Base-by-base conservation (phyloP, 2,888 invertebrate species). In the Cephus pygmeus region DNA sequence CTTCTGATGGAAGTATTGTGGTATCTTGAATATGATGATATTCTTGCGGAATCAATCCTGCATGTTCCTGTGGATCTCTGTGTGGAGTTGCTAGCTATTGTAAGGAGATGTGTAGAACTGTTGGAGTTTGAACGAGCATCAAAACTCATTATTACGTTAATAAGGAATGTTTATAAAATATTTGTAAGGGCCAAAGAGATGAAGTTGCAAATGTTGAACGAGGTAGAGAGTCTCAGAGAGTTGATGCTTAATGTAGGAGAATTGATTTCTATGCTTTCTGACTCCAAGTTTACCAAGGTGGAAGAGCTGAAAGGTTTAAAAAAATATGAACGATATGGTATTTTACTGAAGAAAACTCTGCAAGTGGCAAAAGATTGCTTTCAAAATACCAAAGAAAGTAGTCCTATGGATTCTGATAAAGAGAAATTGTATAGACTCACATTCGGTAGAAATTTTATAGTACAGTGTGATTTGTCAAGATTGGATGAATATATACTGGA, bases 11-110 rank as follows among this genome's bases (percentile, higher is more conserved):
- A 90, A 81, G 86, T 91, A 74, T 15, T 89, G 0, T 90, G 88
- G 87, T 79, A 77, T 9, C 73, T 91, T 0, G 78, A 85, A 6
- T 91, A 85, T 34, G 91, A 91, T 4, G 81, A 84, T 11, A 81
- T 91, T 36, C 73, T 91, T 30, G 81, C 83, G 0, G 87, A 88
- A 79, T 88, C 88, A 1, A 71, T 91, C 1, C 78, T 88, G 0
- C 81, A 89, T 36, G 33, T 88, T 23, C 91, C 91, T 1, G 76
- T 91, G 12, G 90, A 91, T 79, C 80, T 91, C 11, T 86, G 83
- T 11, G 80, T 83, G 1, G 90, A 91, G 56, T 79, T 91, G 40
- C 35, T 90, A 4, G 84, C 86, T 69, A 81, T 84, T 69, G 23
- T 82, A 1, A 84, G 83, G 69, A 86, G 85, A 68, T 88, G 85